Evolutionary conservation across 2,113 vertebrate species (phyloP).

Genomic region (Cyprinodon brontotheroides): DNA sequence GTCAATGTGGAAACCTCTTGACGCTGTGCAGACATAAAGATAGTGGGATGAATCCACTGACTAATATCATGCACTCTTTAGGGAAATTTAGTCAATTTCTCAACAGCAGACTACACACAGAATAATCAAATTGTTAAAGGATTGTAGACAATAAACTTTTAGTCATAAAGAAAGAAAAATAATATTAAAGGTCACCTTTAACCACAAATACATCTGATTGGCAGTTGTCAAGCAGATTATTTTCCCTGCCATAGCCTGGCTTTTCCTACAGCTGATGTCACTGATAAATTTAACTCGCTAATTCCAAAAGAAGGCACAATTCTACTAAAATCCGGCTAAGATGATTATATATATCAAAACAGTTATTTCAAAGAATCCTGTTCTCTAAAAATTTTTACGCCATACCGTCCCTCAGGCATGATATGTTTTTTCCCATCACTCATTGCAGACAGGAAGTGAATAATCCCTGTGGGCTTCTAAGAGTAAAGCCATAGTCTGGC

Average conservation of each 20-base stretch:
- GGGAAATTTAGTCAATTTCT: conserved; percentile 54
- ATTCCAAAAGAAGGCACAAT: neutral
- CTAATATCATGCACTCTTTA: conserved; percentile 49
- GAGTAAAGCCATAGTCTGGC: neutral
- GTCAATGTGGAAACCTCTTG: conserved; percentile 13
- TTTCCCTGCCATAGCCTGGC: neutral
- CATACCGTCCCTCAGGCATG: neutral
- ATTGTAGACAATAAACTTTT: conserved; percentile 6
- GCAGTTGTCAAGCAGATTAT: neutral
- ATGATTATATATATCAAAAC: neutral
- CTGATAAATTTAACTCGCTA: neutral
- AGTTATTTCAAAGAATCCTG: neutral
- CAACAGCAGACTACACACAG: conserved; percentile 12
- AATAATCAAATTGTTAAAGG: conserved; percentile 32
- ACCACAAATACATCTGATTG: neutral
- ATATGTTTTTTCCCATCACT: neutral
- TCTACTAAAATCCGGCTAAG: neutral
- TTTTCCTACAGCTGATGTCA: neutral
- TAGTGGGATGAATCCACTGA: neutral
- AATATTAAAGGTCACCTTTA: neutral
- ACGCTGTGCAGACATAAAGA: conserved; percentile 1
- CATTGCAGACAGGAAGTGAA: neutral
- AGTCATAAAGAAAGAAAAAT: neutral
- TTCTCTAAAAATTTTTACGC: neutral
- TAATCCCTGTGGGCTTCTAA: neutral